Base-by-base conservation (phyloP, 2,113 vertebrate species). In the Semnornis frantzii region DNA sequence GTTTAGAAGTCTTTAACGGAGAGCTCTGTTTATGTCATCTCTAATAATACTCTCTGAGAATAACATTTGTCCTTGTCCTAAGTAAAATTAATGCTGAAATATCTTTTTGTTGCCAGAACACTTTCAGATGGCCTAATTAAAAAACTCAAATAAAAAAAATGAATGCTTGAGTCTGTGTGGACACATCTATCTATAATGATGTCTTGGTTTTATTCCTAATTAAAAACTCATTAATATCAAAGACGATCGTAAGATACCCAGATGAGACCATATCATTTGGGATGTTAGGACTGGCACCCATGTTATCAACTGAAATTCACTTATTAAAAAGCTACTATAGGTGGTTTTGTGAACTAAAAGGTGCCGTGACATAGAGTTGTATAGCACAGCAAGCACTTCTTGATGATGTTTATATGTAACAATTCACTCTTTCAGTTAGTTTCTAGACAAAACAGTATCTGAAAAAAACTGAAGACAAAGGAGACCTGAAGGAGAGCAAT, bases 211-310 rank as follows among this genome's bases (percentile, higher is more conserved):
- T 78, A 84, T 69, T 92, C 48, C 70, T 65, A 90, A 92, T 89
- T 90, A 90, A 69, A 94, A 84, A 12, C 27, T 92, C 76, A 93
- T 94, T 93, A 90, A 88, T 86, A 96, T 94, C 83, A 94, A 92
- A 92, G 39, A 69, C 15, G 50, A 37, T 68, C 68, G 10, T 54
- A 66, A 65, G 59, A 90, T 86, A 74, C 21, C 3, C 58, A 72
- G 37, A 69, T 55, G 58, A 90, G 18, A 81, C 27, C 4, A 24
- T 64, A 54, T 71, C 21, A 75, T 72, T 68, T 86, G 73, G n/a
- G 65, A 83, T 81, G 57, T 68, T 81, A 62, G 71, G 42, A 84
- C 0, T n/a, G 73, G 8, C 27, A 75, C 11, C 52, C 28, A 23
- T 21, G 18, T 1, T 58, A 34, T 60, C 15, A 65, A 44, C 3